These are phyloP conservation scores for Zaprionus ornatus DNA, from an alignment of 1,140 invertebrate genomes.

Conservation along the genomic window DNA sequence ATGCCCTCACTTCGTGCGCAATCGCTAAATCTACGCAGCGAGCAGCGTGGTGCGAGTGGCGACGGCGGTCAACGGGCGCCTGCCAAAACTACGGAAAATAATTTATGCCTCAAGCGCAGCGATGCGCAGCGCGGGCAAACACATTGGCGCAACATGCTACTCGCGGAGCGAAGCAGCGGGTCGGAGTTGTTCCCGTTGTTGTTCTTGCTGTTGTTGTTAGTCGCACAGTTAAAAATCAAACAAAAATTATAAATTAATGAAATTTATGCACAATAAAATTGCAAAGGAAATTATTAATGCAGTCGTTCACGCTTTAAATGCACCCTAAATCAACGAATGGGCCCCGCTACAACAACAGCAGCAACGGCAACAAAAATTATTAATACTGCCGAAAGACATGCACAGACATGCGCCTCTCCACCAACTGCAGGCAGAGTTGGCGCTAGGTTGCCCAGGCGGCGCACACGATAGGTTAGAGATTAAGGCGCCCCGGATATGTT, in stretches of 20 bases:
- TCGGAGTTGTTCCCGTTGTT: constrained; percentile 23
- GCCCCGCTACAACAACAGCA: constrained; percentile 16
- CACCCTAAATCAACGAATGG: constrained; percentile 81
- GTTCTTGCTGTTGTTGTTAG: constrained; percentile 30
- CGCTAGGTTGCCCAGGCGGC: constrained; percentile 23
- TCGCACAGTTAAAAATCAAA: constrained; percentile 64
- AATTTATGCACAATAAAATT: constrained; percentile 84
- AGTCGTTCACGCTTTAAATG: constrained; percentile 84
- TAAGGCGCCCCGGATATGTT: constrained; percentile 74
- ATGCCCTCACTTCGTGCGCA: constrained; percentile 71
- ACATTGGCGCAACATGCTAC: constrained; percentile 78
- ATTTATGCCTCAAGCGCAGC: constrained; percentile 79
- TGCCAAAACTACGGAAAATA: constrained; percentile 83
- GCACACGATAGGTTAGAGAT: constrained; percentile 29
- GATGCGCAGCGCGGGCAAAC: constrained; percentile 61
- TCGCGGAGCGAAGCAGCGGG: constrained; percentile 55
- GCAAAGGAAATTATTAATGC: constrained; percentile 83
- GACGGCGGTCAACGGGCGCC: constrained; percentile 76
- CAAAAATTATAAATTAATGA: constrained; percentile 84
- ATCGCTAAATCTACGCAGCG: constrained; percentile 73
- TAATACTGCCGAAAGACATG: constrained; percentile 74
- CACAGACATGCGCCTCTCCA: constrained; percentile 10
- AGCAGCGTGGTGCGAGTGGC: background rate
- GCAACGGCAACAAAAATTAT: constrained; percentile 59
- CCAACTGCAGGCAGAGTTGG: constrained; percentile 3